Conservation (phyloP, 2,888 invertebrate genomes). For the Agrochola circellaris region DNA sequence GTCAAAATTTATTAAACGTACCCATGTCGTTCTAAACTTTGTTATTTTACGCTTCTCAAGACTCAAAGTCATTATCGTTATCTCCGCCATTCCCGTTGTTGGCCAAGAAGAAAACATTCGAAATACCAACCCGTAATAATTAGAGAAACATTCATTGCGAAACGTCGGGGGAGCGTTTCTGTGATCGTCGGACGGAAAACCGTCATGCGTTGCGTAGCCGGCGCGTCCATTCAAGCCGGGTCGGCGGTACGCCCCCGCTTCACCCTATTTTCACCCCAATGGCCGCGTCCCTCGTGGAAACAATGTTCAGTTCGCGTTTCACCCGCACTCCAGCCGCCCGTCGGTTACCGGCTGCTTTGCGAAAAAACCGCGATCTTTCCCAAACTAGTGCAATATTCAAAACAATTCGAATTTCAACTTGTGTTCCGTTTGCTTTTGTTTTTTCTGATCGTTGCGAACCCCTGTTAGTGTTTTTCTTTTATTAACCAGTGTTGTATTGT, state of each 20-base stretch:
- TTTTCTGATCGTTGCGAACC: constrained; percentile 57
- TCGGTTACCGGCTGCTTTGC: constrained; percentile 61
- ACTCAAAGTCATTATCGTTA: constrained; percentile 59
- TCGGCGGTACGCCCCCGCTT: constrained; percentile 68
- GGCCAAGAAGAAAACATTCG: constrained; percentile 64
- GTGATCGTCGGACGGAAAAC: constrained; percentile 65
- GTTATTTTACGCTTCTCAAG: constrained; percentile 54
- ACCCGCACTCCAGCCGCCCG: constrained; percentile 71
- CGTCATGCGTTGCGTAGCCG: constrained; percentile 71
- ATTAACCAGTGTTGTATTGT: constrained; percentile 65
- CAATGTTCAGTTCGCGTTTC: constrained; percentile 79
- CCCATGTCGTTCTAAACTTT: constrained; percentile 56
- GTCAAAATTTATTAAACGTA: constrained; percentile 52
- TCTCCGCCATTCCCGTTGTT: constrained; percentile 49
- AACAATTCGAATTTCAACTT: constrained; percentile 76
- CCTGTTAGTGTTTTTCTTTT: constrained; percentile 69
- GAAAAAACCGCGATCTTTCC: constrained; percentile 81
- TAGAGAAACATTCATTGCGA: constrained; percentile 71
- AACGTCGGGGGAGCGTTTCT: constrained; percentile 67
- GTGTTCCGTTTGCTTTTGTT: constrained; percentile 69
- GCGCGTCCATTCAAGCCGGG: constrained; percentile 75
- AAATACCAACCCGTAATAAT: constrained; percentile 70
- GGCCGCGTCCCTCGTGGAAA: constrained; percentile 73
- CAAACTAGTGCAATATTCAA: constrained; percentile 84
- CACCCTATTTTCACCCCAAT: constrained; percentile 80